Base-by-base conservation (phyloP, 1,140 invertebrate species). In the Xylocopa sonorina region DNA sequence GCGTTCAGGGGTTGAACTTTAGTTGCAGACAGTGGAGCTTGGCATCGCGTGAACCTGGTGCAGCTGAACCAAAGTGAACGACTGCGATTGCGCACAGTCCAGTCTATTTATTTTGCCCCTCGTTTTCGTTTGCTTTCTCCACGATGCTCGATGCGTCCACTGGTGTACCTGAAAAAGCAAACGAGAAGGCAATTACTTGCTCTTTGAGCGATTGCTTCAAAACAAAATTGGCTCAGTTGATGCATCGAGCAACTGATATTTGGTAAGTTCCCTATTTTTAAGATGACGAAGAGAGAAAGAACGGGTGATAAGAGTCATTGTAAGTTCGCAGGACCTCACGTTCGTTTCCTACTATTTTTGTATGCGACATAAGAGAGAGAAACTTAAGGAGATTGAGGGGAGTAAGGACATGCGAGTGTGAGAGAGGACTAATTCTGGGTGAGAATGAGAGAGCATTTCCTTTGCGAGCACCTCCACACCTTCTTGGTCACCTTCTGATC, bases 261-360 rank as follows among this genome's bases (percentile, higher is more conserved):
- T 84, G 41, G 55, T 68, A 76, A 76, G 21, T 72, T 83, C 14
- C 29, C 55, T 64, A 63, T 71, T 81, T 34, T 73, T 50, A 68
- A 66, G 46, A 62, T 32, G 48, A 60, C 32, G 24, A 53, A 34
- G 14, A 21, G 41, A 60, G 78, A 57, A 73, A 80, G 78, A 78
- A 77, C 68, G 69, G 69, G 57, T 84, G 64, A 80, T 82, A 68
- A 74, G n/a, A 74, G 51, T 79, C 34, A 38, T 78, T 66, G 55
- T 84, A 78, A 84, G 69, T 76, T 85, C 71, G 78, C 78, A 73
- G 69, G 57, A 85, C 69, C 64, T 83, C 78, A 76, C 76, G 73
- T 82, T 86, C 62, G 83, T 85, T 85, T 79, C 80, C 80, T 82
- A 82, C 83, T 86, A 86, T 86, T 86, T 86, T 85, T 86, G 80